These are phyloP conservation scores for Actinia equina DNA, from an alignment of 64 coral and sea anemone genomes.

Conservation along the genomic window DNA sequence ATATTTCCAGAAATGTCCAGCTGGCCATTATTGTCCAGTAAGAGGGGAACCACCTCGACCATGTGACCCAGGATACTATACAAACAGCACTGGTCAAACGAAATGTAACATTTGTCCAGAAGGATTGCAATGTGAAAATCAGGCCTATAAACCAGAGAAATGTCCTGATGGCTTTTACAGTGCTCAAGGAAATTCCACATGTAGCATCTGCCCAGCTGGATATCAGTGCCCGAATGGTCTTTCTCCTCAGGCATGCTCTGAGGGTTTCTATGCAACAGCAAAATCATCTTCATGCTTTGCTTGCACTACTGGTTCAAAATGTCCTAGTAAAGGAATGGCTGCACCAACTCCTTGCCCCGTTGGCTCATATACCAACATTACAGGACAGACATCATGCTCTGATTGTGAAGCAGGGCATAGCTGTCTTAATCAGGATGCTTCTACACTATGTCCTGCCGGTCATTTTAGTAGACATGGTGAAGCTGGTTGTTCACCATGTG, in stretches of 20 bases:
- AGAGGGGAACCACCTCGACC: slow-evolving; percentile 58
- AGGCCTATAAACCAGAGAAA: slow-evolving; percentile 61
- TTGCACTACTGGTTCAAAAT: slow-evolving; percentile 68
- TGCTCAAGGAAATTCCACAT: slow-evolving; percentile 69
- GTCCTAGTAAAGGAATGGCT: slow-evolving; percentile 62
- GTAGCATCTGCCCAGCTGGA: slow-evolving; percentile 74
- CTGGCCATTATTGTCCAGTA: slow-evolving; percentile 66
- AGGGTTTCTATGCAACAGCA: slow-evolving; percentile 36
- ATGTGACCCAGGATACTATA: slow-evolving; percentile 91
- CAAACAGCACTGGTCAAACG: slow-evolving; percentile 66
- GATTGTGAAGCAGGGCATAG: slow-evolving; percentile 77
- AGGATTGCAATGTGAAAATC: slow-evolving; percentile 72
- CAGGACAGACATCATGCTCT: slow-evolving; percentile 60
- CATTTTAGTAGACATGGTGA: slow-evolving; percentile 79
- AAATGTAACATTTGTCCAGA: slow-evolving; percentile 92
- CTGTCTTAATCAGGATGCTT: slow-evolving; percentile 69
- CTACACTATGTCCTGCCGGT: slow-evolving; percentile 73
- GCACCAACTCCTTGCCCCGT: slow-evolving; percentile 65
- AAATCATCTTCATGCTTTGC: slow-evolving; percentile 49
- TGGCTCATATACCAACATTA: slow-evolving; percentile 79
- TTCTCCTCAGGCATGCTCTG: slow-evolving; percentile 50
- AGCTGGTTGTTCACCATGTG: slow-evolving; percentile 67
- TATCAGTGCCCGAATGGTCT: slow-evolving; percentile 74
- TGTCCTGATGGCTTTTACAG: slow-evolving; percentile 74
- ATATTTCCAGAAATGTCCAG: slow-evolving; percentile 70